Evolutionary conservation across 2,888 invertebrate genomes (phyloP), one percentile per base, ranked within the genome.

Genomic region (Aethes cnicana): DNA sequence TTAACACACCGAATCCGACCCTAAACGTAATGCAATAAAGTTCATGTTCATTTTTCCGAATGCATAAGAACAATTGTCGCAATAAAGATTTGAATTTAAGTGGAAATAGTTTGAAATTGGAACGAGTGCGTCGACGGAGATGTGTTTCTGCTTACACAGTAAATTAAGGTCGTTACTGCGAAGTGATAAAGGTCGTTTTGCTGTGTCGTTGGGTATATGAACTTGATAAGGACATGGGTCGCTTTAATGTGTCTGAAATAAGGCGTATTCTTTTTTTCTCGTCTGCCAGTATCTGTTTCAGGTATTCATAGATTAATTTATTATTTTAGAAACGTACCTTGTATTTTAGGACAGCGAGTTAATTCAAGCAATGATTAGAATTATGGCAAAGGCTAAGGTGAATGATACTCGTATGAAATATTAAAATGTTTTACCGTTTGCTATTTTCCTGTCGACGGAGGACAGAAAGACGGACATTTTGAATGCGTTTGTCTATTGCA

Each of bases 81-180:
- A 67, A 73, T 74, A 72, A 77, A 77, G 70, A 79, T 78, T 79
- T 75, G 72, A 73, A 77, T 78, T 77, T 74, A 77, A 78, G 73
- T 69, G 66, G 73, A 76, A 77, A 76, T 66, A 57, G 50, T 74
- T 80, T 79, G 81, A 80, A 81, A 82, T 78, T 74, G 69, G 76
- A 81, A 81, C 79, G 71, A 64, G 60, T 69, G 67, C 69, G 70
- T 69, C 66, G 67, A 68, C 67, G 66, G 70, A 66, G 58, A 56
- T 57, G 60, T 6, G 36, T 33, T 36, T 52, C 14, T 42, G 47
- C 42, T 36, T 35, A 30, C 43, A 36, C 28, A 39, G 26, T 47
- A n/a, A 21, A n/a, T 33, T 41, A 20, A 9, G 18, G 12, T 20
- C 12, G 28, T 16, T 35, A 28, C 28, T 18, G 14, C 35, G 12